phyloP scores from a whole-genome alignment of 1,140 invertebrate species.

The Philopotamus ludificatus region DNA sequence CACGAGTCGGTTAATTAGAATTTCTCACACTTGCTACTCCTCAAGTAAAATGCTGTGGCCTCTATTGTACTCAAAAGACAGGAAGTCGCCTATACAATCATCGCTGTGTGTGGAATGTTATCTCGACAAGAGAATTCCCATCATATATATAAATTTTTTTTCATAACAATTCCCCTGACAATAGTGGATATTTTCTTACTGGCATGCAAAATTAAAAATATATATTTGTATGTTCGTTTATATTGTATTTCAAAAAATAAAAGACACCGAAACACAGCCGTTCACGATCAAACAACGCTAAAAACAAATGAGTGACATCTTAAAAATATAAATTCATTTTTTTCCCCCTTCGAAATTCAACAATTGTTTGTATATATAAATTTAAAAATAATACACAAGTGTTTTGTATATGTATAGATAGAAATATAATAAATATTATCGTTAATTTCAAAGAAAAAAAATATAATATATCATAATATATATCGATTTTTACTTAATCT shows the following conservation, averaged over 20 bases:
- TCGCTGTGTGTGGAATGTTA: constrained; percentile 38
- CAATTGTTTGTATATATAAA: no score
- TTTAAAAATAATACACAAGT: no score
- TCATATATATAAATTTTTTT: no score
- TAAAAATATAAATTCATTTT: constrained; percentile 36
- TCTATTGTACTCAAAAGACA: constrained; percentile 40
- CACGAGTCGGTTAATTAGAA: constrained; percentile 40
- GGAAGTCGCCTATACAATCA: constrained; percentile 39
- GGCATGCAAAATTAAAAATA: constrained; percentile 34
- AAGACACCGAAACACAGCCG: constrained; percentile 38
- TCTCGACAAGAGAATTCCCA: constrained; percentile 37
- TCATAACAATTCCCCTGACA: constrained; percentile 21
- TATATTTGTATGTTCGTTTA: constrained; percentile 36
- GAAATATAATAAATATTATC: neutral
- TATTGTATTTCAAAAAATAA: constrained; percentile 38
- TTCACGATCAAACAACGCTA: constrained; percentile 35
- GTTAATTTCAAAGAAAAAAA: neutral
- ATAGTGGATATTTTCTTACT: constrained; percentile 23
- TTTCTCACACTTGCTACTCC: constrained; percentile 38
- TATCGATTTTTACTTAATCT: neutral
- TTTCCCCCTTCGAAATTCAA: no score
- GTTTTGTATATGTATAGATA: no score
- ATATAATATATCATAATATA: neutral
- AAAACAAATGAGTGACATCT: constrained; percentile 23
- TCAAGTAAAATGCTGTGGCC: constrained; percentile 32